Evolutionary conservation across 2,888 invertebrate species (phyloP), one percentile per base, ranked within the genome.

Genomic region (Rhaphigaster nebulosa): DNA sequence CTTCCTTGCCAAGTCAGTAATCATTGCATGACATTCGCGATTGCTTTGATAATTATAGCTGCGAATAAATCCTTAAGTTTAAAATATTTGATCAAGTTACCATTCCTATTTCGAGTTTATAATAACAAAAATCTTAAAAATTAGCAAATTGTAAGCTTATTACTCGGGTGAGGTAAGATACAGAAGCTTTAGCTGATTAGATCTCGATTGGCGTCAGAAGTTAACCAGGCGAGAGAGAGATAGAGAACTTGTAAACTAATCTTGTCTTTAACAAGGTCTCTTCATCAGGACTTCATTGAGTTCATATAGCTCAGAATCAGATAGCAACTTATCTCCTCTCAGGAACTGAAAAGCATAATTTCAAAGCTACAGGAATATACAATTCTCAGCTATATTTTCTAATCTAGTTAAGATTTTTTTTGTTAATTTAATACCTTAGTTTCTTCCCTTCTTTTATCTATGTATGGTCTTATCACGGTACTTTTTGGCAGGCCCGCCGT

Each of bases 281-380:
- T n/a, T n/a, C 45, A 84, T 84, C 45, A 45, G 41, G 13, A 0
- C 84, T n/a, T 84, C 84, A 84, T 84, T 50, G 45, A 84, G 84
- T 45, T 84, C 41, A 23, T n/a, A 84, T 84, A n/a, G 84, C 84
- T 26, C 1, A 1, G 5, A 13, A 45, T n/a, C 45, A 41, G 45
- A 45, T 84, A n/a, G 84, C 15, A n/a, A 50, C 26, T 50, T 84
- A 13, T n/a, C n/a, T 23, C 45, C 45, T n/a, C n/a, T 29, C n/a
- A 70, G 70, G 34, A 13, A 34, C 34, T 60, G 12, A 13, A 13
- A 8, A 60, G 10, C 13, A 60, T 29, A n/a, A 60, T 29, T 60
- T 60, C 56, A 23, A 56, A 56, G 26, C 15, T 56, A 26, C 26
- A 23, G 10, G 26, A 26, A 8, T 54, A 54, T 54, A 45, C 20